Evolutionary conservation across 2,797 vertebrate species (phyloP).

Genomic region (Agapornis canus): DNA sequence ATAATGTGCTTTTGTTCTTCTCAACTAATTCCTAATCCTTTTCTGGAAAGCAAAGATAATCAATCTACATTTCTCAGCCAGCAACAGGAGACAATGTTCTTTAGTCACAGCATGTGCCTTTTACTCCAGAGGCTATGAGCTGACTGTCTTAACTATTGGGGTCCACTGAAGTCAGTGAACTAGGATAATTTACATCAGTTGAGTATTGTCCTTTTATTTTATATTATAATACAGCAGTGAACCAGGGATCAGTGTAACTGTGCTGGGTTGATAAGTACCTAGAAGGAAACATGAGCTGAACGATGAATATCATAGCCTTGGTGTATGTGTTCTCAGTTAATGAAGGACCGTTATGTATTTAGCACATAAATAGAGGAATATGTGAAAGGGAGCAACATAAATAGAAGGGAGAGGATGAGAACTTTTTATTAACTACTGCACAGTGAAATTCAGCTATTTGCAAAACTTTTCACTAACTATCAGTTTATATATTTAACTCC

Average conservation of each 20-base stretch:
- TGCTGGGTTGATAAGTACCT: not conserved
- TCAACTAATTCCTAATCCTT: not conserved
- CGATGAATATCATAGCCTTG: not conserved
- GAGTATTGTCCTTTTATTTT: not conserved
- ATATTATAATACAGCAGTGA: not conserved
- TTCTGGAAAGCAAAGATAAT: conserved; percentile 22
- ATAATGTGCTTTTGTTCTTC: not conserved
- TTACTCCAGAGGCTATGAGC: not conserved
- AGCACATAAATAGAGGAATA: not conserved
- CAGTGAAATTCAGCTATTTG: not conserved
- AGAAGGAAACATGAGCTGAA: not conserved
- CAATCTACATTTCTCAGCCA: not conserved
- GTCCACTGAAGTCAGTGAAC: not conserved
- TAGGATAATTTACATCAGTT: not conserved
- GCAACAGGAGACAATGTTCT: not conserved
- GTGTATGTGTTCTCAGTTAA: not conserved
- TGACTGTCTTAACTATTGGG: not conserved
- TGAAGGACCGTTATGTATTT: not conserved
- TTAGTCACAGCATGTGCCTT: not conserved
- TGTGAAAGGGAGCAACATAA: not conserved
- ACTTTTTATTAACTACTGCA: not conserved
- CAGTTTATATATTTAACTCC: not conserved
- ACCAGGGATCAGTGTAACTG: not conserved
- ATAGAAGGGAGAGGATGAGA: not conserved
- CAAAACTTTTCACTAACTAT: not conserved